Evolutionary conservation across 2,888 invertebrate genomes (phyloP), one percentile per base, ranked within the genome.

Genomic region (Atrina japonica): DNA sequence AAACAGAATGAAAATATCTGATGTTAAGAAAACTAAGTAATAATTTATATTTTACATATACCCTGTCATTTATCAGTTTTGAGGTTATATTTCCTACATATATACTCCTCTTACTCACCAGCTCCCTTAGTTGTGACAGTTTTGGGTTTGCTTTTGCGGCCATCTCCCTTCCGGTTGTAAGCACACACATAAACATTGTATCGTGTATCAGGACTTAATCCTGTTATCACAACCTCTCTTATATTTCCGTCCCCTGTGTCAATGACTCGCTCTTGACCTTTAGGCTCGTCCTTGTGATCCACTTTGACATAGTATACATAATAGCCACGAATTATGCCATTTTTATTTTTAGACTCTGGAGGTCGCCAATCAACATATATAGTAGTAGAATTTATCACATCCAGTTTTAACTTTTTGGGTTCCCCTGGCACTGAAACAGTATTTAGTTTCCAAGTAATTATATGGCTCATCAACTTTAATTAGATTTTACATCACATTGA

Each of bases 291-390:
- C 45, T 84, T 79, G 5, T 76, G 75, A 69, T 85, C 78, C 6
- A 85, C 74, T 49, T 83, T 80, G 21, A 82, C 81, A 73, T 80
- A 87, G 69, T 84, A 83, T 67, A 99, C 96, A 90, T 98, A 98
- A 92, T 98, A 99, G 29, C 98, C 98, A 73, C 97, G 93, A 82
- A 99, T 97, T 80, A 98, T 95, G 55, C 98, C 98, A 89, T 98
- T 97, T 76, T 96, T 94, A 86, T 98, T 97, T 87, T 96, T 96
- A 82, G 95, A 95, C 72, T 94, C 93, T 0, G 99, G 99, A 7
- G 97, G 95, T 88, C 96, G 95, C 99, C 99, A 99, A 75, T 94
- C 94, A 61, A 99, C 97, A 90, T 95, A 95, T 81, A 99, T 95
- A 43, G 97, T 94, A n/a, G 98, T 98, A 0, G 99, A 98, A 92